These are phyloP conservation scores for Leuciscus waleckii DNA, from an alignment of 2,797 vertebrate genomes.

Conservation along the genomic window DNA sequence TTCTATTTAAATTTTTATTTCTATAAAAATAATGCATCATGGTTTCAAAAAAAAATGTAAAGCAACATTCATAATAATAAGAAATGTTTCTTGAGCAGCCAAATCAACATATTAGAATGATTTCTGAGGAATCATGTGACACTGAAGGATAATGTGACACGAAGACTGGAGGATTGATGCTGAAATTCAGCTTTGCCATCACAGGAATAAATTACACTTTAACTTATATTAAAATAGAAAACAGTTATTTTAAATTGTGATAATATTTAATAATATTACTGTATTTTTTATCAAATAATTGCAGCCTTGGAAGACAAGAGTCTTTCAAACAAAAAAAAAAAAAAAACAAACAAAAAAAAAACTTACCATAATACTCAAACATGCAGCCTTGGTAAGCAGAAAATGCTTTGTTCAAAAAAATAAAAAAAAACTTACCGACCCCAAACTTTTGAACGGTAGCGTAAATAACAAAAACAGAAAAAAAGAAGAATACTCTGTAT, in stretches of 20 bases:
- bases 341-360: neutral
- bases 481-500: neutral
- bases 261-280: neutral
- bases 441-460: neutral
- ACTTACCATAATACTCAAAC: no score
- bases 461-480: neutral
- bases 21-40: neutral
- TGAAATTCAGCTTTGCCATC: neutral
- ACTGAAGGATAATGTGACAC: neutral
- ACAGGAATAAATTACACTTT: neutral
- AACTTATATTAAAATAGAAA: neutral
- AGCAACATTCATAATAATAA: neutral
- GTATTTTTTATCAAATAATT: neutral
- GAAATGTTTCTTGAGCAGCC: neutral
- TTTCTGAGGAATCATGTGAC: neutral
- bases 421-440: neutral
- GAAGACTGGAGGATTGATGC: neutral
- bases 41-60: neutral
- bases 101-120: neutral
- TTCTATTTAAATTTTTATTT: neutral
- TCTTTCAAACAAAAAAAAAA: fast-evolving
- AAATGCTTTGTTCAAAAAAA: no score
- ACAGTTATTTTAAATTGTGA: neutral
- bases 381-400: no score
- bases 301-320: no score